These are phyloP conservation scores for Zygothrica quintamaculata DNA, from an alignment of 2,888 invertebrate genomes.

Conservation along the genomic window DNA sequence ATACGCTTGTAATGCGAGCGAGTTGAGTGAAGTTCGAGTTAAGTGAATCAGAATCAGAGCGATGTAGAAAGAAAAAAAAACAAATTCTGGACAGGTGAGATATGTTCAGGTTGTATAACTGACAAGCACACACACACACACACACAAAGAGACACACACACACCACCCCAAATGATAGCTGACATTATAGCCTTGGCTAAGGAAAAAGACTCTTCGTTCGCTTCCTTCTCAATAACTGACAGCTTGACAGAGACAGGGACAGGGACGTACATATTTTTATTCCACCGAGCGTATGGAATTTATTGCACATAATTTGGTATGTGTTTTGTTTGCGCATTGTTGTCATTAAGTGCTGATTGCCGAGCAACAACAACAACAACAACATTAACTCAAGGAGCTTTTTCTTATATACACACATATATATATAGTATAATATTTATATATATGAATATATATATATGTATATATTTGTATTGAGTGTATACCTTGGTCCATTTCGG, in stretches of 20 bases:
- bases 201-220: slow-evolving; percentile 17
- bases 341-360: slow-evolving; percentile 68
- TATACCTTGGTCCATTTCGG: slow-evolving; percentile 45
- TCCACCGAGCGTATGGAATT: slow-evolving; percentile 55
- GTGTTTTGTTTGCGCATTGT: slow-evolving; percentile 79
- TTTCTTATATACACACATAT: background rate
- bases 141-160: slow-evolving; percentile 63
- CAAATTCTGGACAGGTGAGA: slow-evolving; percentile 70
- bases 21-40: slow-evolving; percentile 10
- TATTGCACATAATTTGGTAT: slow-evolving; percentile 75
- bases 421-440: too few species aligned
- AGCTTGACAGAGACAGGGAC: slow-evolving; percentile 67
- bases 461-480: background rate
- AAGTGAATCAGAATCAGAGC: slow-evolving; percentile 2
- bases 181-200: slow-evolving; percentile 21
- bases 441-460: background rate
- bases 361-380: too few species aligned
- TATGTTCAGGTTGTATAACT: slow-evolving; percentile 39
- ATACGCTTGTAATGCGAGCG: slow-evolving; percentile 60
- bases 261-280: slow-evolving; percentile 48
- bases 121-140: slow-evolving; percentile 46
- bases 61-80: slow-evolving; percentile 26
- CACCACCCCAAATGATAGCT: slow-evolving; percentile 62
- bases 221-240: slow-evolving; percentile 53
- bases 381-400: slow-evolving; percentile 18